Evolutionary conservation across 2,113 vertebrate genomes (phyloP), one percentile per base, ranked within the genome.

Genomic region (Sander lucioperca): DNA sequence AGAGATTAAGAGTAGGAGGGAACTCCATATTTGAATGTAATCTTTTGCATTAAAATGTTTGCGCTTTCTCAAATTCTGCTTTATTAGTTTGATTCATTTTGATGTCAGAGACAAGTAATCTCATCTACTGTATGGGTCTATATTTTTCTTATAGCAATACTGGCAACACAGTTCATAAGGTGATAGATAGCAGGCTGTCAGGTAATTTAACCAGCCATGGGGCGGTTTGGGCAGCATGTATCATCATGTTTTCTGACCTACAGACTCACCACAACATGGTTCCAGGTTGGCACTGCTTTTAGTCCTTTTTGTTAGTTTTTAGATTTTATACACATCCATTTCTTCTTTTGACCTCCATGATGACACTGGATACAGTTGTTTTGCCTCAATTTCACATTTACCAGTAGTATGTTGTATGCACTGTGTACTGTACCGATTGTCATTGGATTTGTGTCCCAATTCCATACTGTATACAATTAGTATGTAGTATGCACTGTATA

Each of bases 171-270:
- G 30, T n/a, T 74, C 30, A 36, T 56, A 14, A 23, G 61, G 54
- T 79, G 69, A 88, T 59, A 30, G 64, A 78, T 78, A 39, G 43
- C 59, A 27, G 36, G 18, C 65, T 75, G 70, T 82, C 71, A 71
- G 59, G 71, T 71, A 10, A 51, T 83, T 62, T 75, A 66, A 79
- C 53, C 57, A 50, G 65, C 30, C 33, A 25, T 4, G n/a, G 13
- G 9, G 30, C 21, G 39, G 23, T 47, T 59, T 27, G 23, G n/a
- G 23, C 50, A 30, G 61, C 48, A 1, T 47, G 47, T 25, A 58
- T 63, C 39, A 78, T 61, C 77, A 56, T 14, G 27, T 58, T 57
- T 23, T 57, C 51, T 43, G 76, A 70, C 75, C 53, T 48, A 48
- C 47, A 78, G 30, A 61, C 25, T 58, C 27, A 19, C 23, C 10